These are phyloP conservation scores for Congeria kusceri DNA, from an alignment of 2,888 invertebrate genomes.

Conservation along the genomic window DNA sequence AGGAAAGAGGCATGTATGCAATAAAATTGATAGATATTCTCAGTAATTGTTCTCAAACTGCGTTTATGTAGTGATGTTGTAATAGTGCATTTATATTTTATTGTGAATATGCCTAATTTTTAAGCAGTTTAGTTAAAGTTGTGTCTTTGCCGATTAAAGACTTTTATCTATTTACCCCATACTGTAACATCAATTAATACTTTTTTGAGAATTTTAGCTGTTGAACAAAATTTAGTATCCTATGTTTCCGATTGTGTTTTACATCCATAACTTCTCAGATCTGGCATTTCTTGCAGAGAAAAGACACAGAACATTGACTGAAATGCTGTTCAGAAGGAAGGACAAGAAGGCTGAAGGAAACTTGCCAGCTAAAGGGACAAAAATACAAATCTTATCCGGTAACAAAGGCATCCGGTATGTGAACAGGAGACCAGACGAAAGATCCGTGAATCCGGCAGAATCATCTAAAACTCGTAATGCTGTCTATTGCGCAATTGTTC, in stretches of 20 bases:
- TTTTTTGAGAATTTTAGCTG: too few species aligned
- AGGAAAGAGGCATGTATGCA: too few species aligned
- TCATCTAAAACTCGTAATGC: constrained; percentile 85
- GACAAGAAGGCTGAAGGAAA: constrained; percentile 55
- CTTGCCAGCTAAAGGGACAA: constrained; percentile 42
- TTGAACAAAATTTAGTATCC: background rate
- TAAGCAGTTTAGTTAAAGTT: too few species aligned
- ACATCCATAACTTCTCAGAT: background rate
- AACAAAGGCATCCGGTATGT: constrained; percentile 76
- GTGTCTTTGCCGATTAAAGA: too few species aligned
- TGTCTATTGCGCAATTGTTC: constrained; percentile 93
- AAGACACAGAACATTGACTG: constrained; percentile 74
- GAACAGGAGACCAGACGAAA: constrained; percentile 67
- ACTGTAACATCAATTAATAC: too few species aligned
- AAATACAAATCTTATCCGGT: constrained; percentile 69
- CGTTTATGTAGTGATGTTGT: too few species aligned
- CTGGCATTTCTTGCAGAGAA: constrained; percentile 69
- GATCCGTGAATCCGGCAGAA: constrained; percentile 70
- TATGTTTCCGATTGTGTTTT: background rate
- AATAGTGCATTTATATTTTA: too few species aligned
- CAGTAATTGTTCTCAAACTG: too few species aligned
- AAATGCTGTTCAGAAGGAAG: constrained; percentile 73
- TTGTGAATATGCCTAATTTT: too few species aligned
- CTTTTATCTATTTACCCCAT: too few species aligned
- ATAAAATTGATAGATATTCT: too few species aligned